A percentile compares a stretch with the other conserved stretches of the same genome.
Evolutionary conservation across 2,113 vertebrate genomes (phyloP).

Genomic region (Cebus imitator): DNA sequence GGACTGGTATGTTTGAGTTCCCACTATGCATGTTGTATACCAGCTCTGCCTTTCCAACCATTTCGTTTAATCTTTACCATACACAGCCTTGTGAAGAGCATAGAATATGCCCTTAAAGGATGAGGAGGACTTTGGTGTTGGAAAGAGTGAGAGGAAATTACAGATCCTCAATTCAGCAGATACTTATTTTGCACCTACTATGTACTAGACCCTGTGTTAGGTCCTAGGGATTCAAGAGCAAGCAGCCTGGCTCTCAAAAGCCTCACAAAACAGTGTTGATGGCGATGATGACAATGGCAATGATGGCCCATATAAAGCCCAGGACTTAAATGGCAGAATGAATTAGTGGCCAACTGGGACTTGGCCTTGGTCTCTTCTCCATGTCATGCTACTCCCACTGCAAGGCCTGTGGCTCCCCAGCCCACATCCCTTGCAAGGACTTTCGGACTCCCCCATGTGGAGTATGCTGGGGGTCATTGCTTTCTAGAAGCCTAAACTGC

Average conservation of each 20-base stretch:
- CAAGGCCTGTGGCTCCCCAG: background rate
- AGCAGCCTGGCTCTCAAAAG: background rate
- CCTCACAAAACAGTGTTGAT: background rate
- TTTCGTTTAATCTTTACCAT: background rate
- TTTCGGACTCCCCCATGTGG: background rate
- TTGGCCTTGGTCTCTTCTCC: background rate
- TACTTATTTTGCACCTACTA: background rate
- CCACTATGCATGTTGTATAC: background rate
- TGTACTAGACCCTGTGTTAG: background rate
- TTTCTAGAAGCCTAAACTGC: background rate
- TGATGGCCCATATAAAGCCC: background rate
- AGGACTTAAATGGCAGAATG: background rate
- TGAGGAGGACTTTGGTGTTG: background rate
- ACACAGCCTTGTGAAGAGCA: too few species aligned
- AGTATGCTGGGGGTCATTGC: background rate
- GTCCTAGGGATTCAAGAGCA: background rate
- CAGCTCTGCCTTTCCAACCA: background rate
- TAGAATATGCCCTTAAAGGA: background rate
- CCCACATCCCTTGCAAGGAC: background rate
- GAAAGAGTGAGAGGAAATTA: too few species aligned
- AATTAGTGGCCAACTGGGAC: background rate
- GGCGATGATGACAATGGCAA: background rate
- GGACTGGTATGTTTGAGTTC: too few species aligned
- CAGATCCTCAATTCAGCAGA: background rate
- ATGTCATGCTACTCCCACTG: background rate